Base-by-base conservation (phyloP, 2,113 vertebrate genomes). In the Melanotaenia duboulayi region DNA sequence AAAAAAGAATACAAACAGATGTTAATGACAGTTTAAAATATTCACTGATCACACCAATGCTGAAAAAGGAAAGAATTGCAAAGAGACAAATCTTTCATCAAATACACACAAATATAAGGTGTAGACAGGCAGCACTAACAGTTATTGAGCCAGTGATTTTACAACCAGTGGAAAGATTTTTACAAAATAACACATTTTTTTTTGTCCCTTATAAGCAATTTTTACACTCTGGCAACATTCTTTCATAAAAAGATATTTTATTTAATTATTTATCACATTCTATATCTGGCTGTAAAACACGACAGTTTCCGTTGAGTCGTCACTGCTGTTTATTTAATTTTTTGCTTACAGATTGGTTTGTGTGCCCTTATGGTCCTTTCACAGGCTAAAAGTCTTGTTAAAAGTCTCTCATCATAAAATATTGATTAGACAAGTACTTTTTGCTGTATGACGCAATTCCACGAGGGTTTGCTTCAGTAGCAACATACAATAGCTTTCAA, bases 1-100 rank as follows among this genome's bases (percentile, higher is more conserved):
- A 60, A n/a, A 81, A 92, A 90, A 86, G 87, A 72, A 92, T 67
- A 48, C 80, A 48, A 61, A 71, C 74, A 69, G 2, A 49, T 52
- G 46, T 88, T 67, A 78, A 59, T 42, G 12, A 46, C n/a, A 61
- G 42, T 4, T 62, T 7, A 54, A 65, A 46, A 63, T 23, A 11
- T 4, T 11, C 1, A 40, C 4, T 23, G 28, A 52, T 44, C 32
- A 28, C 28, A 28, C 28, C 7, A 35, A 35, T 35, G 5, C 32
- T 35, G 32, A 35, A 35, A 35, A 5, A 35, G 7, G 8, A 35
- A 35, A 35, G 4, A 35, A 35, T 9, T 35, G 7, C 8, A 35
- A 35, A 35, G 4, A 35, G 8, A 7, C 4, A 35, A 35, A 35
- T 35, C 4, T 35, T 44, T 44, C 13, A 49, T 2, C 0, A 48